These are phyloP conservation scores for Ceyx melanurus DNA, from an alignment of 2,113 vertebrate genomes.

Conservation along the genomic window DNA sequence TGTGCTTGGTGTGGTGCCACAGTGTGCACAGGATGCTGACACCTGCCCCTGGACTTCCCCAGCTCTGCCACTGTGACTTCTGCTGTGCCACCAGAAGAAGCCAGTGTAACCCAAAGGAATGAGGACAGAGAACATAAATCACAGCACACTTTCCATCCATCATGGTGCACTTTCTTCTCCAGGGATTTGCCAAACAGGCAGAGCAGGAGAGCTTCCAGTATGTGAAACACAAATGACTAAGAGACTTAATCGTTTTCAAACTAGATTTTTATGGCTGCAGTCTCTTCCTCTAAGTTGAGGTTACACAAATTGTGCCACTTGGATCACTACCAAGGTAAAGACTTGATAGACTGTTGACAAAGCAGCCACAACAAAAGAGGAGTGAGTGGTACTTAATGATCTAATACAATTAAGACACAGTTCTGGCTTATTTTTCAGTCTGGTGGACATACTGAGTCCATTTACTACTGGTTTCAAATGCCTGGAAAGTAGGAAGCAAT, in stretches of 20 bases:
- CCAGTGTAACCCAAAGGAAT: background rate
- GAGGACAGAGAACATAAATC: background rate
- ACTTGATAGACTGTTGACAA: background rate
- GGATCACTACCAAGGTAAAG: background rate
- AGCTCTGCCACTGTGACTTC: background rate
- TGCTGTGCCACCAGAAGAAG: background rate
- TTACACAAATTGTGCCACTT: background rate
- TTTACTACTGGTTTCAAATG: background rate
- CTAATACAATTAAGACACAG: background rate
- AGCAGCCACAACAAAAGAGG: background rate
- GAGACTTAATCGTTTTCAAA: background rate
- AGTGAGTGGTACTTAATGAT: background rate
- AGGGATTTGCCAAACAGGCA: background rate
- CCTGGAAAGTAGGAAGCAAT: background rate
- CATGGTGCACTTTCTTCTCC: fast-evolving
- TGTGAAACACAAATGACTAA: background rate
- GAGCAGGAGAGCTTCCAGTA: background rate
- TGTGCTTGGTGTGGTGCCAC: background rate
- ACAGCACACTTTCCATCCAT: background rate
- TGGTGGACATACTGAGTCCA: background rate
- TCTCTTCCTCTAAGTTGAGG: background rate
- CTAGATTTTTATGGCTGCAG: background rate
- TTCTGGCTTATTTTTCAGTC: background rate
- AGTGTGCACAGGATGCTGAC: fast-evolving
- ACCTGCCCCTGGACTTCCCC: background rate